Evolutionary conservation across 2,888 invertebrate species (phyloP), one percentile per base, ranked within the genome.

Genomic region (Drosophila austrosaltans): DNA sequence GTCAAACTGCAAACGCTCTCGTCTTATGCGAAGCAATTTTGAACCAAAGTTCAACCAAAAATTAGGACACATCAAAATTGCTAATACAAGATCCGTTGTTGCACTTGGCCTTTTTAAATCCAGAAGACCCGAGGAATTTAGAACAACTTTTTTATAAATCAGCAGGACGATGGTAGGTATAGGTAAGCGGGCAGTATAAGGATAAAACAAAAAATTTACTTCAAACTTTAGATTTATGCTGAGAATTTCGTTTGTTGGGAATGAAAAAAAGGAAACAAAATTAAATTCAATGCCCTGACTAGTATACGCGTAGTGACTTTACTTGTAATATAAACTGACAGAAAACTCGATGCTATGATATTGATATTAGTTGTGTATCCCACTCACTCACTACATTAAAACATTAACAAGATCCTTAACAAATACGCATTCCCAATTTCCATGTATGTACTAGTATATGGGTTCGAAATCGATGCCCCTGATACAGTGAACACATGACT

Each of bases 51-150:
- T 63, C 30, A 77, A 54, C 40, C 80, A 65, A 28, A 63, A 72
- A 53, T 72, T 69, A 62, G 75, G 73, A 69, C 78, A 79, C 78
- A 79, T 78, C 75, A 78, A 78, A 77, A 79, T 44, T 32, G 30
- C 3, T 40, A 22, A 48, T n/a, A 25, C 36, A 59, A 22, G 8
- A 12, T 20, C 20, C 30, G 28, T 44, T n/a, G 30, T 42, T 44
- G 53, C 53, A 32, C 59, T 60, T 60, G 44, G 28, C 25, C 16
- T 32, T 30, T 28, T 36, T 28, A 16, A 28, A 44, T 28, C 16
- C 25, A 40, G 16, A 44, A 6, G 30, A 40, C 8, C 7, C 39
- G 20, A 3, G 4, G 4, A 25, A 39, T 48, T 60, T 60, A 10
- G 2, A 44, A n/a, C 12, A 16, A 53, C 4, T 30, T 36, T 36